These are phyloP conservation scores for Drosophila erecta DNA, from an alignment of 1,140 invertebrate species.

Conservation along the genomic window DNA sequence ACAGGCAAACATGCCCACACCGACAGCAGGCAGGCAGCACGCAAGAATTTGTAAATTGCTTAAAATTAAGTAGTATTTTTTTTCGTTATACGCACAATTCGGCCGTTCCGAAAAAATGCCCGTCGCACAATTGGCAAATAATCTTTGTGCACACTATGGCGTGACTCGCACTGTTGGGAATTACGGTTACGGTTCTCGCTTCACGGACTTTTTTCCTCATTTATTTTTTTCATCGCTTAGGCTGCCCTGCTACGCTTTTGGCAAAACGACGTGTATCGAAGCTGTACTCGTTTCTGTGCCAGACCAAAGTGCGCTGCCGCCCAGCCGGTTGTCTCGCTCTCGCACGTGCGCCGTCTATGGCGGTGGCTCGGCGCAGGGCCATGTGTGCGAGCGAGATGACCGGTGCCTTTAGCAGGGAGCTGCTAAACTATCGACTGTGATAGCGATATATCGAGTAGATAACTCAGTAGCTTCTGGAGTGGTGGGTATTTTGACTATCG, in stretches of 20 bases:
- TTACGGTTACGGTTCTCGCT: conserved; percentile 61
- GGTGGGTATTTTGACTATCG: too few relatives aligned
- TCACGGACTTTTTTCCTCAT: conserved; percentile 75
- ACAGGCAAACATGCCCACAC: conserved; percentile 34
- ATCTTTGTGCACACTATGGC: conserved; percentile 55
- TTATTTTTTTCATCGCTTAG: conserved; percentile 72
- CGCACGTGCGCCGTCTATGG: conserved; percentile 32
- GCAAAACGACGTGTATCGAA: conserved; percentile 81
- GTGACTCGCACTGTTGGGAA: conserved; percentile 47
- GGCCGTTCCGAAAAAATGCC: conserved; percentile 39
- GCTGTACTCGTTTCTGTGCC: conserved; percentile 78
- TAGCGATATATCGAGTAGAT: not conserved
- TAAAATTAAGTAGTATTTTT: conserved; percentile 57
- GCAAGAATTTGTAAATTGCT: conserved; percentile 76
- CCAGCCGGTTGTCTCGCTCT: conserved; percentile 44
- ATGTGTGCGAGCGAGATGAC: conserved; percentile 58
- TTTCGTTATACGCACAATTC: conserved; percentile 68
- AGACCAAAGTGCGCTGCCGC: conserved; percentile 69
- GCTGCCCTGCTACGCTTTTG: conserved; percentile 74
- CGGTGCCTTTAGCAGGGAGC: not conserved
- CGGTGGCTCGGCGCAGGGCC: conserved; percentile 41
- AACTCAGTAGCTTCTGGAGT: too few relatives aligned
- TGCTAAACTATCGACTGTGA: not conserved
- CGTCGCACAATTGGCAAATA: conserved; percentile 46
- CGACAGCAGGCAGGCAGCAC: conserved; percentile 59